Base-by-base conservation (phyloP, 1,140 invertebrate genomes). In the Cotesia glomerata region DNA sequence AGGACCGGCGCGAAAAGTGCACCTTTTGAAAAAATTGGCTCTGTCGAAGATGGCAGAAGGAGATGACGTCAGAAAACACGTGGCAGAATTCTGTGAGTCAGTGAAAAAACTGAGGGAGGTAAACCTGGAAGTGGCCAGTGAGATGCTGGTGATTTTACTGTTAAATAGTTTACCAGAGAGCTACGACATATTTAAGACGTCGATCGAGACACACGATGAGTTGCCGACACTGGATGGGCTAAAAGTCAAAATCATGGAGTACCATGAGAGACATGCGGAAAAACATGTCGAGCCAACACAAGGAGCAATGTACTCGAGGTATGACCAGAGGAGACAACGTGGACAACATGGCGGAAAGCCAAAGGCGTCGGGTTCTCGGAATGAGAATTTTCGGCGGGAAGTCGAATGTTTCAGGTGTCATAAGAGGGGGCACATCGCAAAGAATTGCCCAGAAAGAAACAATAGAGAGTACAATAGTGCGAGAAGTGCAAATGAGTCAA, bases 21-120 rank as follows among this genome's bases (percentile, higher is more conserved):
- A 16, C 9, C 52, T 77, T 7, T 54, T 78, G 32, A 79, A 77
- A 59, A 67, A 67, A 73, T 36, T 77, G 2, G 58, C 71, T 18
- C 59, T 78, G 3, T 62, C 71, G 9, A 69, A 73, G 51, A 80
- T 80, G 76, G 14, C 51, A 49, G 77, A 79, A 26, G 78, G 75
- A 4, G 74, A 74, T 39, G 77, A 81, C 61, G 73, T 82, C 5
- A 54, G 73, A 2, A 74, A 78, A 16, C 79, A 83, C 56, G 14
- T 81, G 0, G n/a, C 65, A 0, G 71, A 76, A 58, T 81, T 81
- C 49, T 76, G 62, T 32, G 78, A 81, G 32, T 68, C 75, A 3
- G 77, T 78, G 7, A 78, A 81, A 49, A 76, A 74, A 75, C 65
- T 82, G n/a, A 49, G 56, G 32, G 74, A 77, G 26, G 74, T 80